Evolutionary conservation across 2,888 invertebrate genomes (phyloP).

Genomic region (Leptinotarsa tumamoca): DNA sequence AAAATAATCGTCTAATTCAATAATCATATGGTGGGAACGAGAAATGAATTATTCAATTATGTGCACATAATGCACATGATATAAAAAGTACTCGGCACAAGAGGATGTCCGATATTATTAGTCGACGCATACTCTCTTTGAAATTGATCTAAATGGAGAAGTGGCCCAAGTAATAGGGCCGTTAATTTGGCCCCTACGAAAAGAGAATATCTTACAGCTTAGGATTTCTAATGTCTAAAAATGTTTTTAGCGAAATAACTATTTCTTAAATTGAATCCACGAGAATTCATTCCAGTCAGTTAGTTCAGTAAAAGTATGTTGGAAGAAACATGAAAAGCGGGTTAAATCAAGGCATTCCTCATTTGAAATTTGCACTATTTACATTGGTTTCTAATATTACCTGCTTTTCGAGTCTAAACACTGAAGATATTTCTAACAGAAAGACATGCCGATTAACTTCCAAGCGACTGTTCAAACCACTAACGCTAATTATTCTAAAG

Average conservation of each 20-base stretch:
- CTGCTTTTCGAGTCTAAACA: not conserved
- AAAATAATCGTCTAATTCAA: slow-evolving; percentile 38
- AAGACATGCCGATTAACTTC: not conserved
- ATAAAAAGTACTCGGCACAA: slow-evolving; percentile 35
- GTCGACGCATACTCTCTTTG: slow-evolving; percentile 24
- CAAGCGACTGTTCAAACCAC: slow-evolving; percentile 12
- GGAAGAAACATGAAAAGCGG: not conserved
- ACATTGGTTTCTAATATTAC: not conserved
- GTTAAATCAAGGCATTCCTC: not conserved
- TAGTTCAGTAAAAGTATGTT: not conserved
- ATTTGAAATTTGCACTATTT: not conserved
- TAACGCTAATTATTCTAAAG: slow-evolving; percentile 17
- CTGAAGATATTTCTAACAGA: not conserved
- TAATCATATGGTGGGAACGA: slow-evolving; percentile 31
- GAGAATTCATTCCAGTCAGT: not conserved
- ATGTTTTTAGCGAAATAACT: too few relatives aligned
- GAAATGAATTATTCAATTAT: slow-evolving; percentile 37
- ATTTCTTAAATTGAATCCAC: too few relatives aligned
- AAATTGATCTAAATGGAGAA: slow-evolving; percentile 9
- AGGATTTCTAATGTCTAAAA: too few relatives aligned
- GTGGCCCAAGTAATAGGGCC: not conserved
- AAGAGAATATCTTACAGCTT: too few relatives aligned
- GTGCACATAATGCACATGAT: slow-evolving; percentile 25
- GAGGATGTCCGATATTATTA: slow-evolving; percentile 37
- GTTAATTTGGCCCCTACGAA: too few relatives aligned